Percentiles rank a stretch among this genome's conserved stretches.
Evolutionary conservation across 2,888 invertebrate genomes (phyloP).

Genomic region (Amphipoea oculea): DNA sequence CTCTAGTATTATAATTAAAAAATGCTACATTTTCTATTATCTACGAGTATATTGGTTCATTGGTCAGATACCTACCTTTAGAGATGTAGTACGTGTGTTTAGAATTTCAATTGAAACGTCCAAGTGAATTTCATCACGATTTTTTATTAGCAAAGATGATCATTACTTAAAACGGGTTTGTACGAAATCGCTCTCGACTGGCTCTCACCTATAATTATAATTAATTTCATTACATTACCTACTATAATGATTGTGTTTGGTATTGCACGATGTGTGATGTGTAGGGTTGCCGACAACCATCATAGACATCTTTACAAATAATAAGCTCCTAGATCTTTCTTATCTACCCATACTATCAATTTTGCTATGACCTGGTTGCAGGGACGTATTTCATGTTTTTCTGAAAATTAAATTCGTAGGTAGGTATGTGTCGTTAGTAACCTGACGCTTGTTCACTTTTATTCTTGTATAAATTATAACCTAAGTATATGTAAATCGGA

Average conservation of each 20-base stretch:
- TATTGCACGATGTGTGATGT: conserved; percentile 75
- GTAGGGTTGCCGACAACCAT: conserved; percentile 58
- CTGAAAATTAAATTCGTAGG: background rate
- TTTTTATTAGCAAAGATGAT: conserved; percentile 62
- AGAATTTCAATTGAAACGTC: conserved; percentile 54
- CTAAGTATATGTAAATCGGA: background rate
- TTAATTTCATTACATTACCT: conserved; percentile 79
- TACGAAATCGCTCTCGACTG: conserved; percentile 63
- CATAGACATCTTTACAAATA: background rate
- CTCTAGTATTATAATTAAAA: no score
- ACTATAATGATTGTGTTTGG: conserved; percentile 77
- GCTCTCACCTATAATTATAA: conserved; percentile 81
- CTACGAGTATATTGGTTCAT: conserved; percentile 20
- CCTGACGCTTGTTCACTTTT: background rate
- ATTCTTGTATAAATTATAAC: background rate
- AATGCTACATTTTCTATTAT: no score
- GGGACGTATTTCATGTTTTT: background rate
- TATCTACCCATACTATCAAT: background rate
- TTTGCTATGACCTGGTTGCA: conserved; percentile 5
- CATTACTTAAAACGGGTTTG: conserved; percentile 62
- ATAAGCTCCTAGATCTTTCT: background rate
- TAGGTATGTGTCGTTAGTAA: background rate
- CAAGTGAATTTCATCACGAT: conserved; percentile 59
- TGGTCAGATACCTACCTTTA: conserved; percentile 1
- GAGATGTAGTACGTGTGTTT: conserved; percentile 7